These are phyloP conservation scores for Dicycla oo DNA, from an alignment of 2,888 invertebrate genomes.

Conservation along the genomic window DNA sequence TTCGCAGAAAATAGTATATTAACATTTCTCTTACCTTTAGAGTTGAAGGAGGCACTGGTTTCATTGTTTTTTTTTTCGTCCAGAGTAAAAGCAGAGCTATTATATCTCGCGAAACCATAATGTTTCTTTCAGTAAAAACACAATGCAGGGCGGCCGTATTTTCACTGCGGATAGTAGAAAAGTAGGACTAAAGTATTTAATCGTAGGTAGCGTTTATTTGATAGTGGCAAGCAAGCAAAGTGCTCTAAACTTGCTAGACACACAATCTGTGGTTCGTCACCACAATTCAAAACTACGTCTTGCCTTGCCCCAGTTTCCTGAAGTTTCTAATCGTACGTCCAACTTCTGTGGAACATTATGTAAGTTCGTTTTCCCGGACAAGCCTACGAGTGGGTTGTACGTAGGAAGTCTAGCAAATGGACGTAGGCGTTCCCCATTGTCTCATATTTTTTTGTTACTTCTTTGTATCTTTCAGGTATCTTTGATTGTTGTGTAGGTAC, in stretches of 20 bases:
- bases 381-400: constrained; percentile 55
- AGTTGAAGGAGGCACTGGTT: constrained; percentile 14
- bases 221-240: constrained; percentile 23
- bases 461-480: constrained; percentile 44
- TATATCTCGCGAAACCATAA: constrained; percentile 51
- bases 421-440: constrained; percentile 67
- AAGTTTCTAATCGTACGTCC: constrained; percentile 59
- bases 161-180: constrained; percentile 32
- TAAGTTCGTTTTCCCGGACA: constrained; percentile 50
- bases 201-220: constrained; percentile 40
- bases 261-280: constrained; percentile 37
- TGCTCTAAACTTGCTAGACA: constrained; percentile 42
- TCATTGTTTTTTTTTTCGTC: constrained; percentile 30
- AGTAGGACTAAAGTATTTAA: constrained; percentile 37
- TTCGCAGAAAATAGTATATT: constrained; percentile 18
- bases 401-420: constrained; percentile 41
- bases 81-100: constrained; percentile 30
- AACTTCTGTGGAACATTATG: constrained; percentile 57
- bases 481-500: constrained; percentile 33
- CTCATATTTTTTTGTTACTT: constrained; percentile 49
- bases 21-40: constrained; percentile 27
- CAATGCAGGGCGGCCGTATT: constrained; percentile 56
- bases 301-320: constrained; percentile 55
- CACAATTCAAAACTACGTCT: constrained; percentile 55
- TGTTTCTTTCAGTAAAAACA: constrained; percentile 52